A percentile compares a stretch with the other conserved stretches of the same genome.
Conservation (phyloP, 2,797 vertebrate genomes). For the Spinus olivaceus region DNA sequence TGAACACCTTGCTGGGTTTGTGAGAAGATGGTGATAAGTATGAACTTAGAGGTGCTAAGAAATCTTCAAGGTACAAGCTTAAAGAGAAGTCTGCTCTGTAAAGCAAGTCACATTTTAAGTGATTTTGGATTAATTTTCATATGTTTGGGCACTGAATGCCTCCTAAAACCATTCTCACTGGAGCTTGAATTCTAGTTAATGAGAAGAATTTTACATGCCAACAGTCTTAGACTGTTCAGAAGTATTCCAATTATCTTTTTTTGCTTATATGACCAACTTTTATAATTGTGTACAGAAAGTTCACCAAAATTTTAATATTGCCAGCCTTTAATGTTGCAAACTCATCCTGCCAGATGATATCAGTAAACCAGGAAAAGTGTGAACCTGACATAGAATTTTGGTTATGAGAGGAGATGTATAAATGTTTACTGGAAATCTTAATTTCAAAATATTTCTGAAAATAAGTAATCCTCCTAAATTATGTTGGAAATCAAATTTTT, state of each 20-base stretch:
- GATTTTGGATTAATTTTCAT: background rate
- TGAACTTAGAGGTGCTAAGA: background rate
- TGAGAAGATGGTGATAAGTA: background rate
- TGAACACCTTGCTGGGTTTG: background rate
- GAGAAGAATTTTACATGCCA: slow-evolving; percentile 8
- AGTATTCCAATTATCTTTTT: background rate
- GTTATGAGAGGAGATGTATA: background rate
- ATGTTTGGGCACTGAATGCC: background rate
- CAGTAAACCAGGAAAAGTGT: background rate
- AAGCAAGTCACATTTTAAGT: background rate
- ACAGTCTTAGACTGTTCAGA: background rate
- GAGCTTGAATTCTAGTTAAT: slow-evolving; percentile 36
- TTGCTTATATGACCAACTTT: background rate
- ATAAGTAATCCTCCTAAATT: background rate
- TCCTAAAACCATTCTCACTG: slow-evolving; percentile 3
- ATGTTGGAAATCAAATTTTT: background rate
- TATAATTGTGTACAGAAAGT: background rate
- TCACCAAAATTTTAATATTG: background rate
- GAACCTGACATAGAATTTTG: background rate
- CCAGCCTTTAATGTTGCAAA: background rate
- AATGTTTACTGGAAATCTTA: background rate
- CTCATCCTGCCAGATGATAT: background rate
- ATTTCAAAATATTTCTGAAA: background rate
- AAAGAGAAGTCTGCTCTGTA: background rate
- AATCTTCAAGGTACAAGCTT: background rate